Evolutionary conservation across 2,113 vertebrate species (phyloP), one percentile per base, ranked within the genome.

Genomic region (Lasiurus cinereus): DNA sequence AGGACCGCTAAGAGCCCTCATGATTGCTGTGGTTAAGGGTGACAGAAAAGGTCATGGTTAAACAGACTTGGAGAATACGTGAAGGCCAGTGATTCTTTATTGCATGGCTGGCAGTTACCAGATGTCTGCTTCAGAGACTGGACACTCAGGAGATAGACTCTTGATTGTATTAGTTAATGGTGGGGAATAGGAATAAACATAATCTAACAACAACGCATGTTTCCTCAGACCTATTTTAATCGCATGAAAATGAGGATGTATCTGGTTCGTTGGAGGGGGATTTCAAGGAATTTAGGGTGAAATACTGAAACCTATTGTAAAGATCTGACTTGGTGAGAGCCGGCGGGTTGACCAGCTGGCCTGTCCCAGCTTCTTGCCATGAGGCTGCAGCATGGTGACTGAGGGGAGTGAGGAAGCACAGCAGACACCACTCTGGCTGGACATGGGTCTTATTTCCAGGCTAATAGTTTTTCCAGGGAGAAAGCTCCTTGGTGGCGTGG

Each of bases 401-500:
- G 19, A 5, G 70, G 2, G 14, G 69, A 59, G 27, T 36, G 70
- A 12, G 64, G 84, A 22, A 54, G 36, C 48, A 43, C 27, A 0
- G n/a, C 7, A 52, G 56, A 31, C 43, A 39, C 0, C 1, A 70
- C 64, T 67, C 66, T 67, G 52, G 22, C 50, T 36, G n/a, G 79
- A 74, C 0, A 2, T 52, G 2, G 64, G 31, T 78, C 72, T 85
- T 52, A 15, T 27, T 56, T 67, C 31, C 66, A 72, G 72, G 85
- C 52, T 78, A 29, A 96, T 78, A 8, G 54, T 24, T 91, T 94
- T 94, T 83, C 36, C 88, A 83, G 88, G 52, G n/a, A 83, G 88
- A 72, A 77, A 39, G 19, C 19, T 48, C 15, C 3, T 15, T 29
- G 27, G 62, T 24, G 29, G 39, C 43, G 87, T 87, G 83, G 59